These are phyloP conservation scores for Helicoverpa zea DNA, from an alignment of 1,140 invertebrate species.

Conservation along the genomic window DNA sequence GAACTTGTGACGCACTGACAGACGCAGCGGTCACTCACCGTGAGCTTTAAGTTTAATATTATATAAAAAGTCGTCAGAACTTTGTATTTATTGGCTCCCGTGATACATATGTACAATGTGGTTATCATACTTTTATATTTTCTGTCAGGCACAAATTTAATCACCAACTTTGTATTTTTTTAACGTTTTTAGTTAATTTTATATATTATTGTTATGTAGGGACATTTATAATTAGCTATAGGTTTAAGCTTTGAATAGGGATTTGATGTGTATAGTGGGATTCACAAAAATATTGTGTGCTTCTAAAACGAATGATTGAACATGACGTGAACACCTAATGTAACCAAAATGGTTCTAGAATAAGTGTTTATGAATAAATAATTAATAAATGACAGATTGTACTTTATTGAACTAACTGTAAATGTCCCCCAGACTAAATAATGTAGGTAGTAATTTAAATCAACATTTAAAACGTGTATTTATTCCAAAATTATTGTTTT, in stretches of 20 bases:
- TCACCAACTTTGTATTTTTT: slow-evolving; percentile 54
- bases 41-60: slow-evolving; percentile 36
- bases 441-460: slow-evolving; percentile 35
- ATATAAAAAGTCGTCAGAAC: slow-evolving; percentile 61
- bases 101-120: slow-evolving; percentile 54
- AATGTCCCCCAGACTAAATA: slow-evolving; percentile 30
- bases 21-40: slow-evolving; percentile 12
- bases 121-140: slow-evolving; percentile 41
- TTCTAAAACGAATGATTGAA: background rate
- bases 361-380: background rate
- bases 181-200: slow-evolving; percentile 36
- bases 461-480: slow-evolving; percentile 41
- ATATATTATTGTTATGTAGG: slow-evolving; percentile 30
- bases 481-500: slow-evolving; percentile 31
- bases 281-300: slow-evolving; percentile 39
- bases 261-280: slow-evolving; percentile 21
- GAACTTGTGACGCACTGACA: slow-evolving; percentile 1
- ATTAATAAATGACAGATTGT: slow-evolving; percentile 3
- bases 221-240: slow-evolving; percentile 46
- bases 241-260: background rate
- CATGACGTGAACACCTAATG: background rate
- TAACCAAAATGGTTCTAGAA: background rate
- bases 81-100: slow-evolving; percentile 45
- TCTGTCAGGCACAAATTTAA: slow-evolving; percentile 59
- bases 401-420: slow-evolving; percentile 36